Conservation (phyloP, 2,113 vertebrate genomes). For the Ovis canadensis region DNA sequence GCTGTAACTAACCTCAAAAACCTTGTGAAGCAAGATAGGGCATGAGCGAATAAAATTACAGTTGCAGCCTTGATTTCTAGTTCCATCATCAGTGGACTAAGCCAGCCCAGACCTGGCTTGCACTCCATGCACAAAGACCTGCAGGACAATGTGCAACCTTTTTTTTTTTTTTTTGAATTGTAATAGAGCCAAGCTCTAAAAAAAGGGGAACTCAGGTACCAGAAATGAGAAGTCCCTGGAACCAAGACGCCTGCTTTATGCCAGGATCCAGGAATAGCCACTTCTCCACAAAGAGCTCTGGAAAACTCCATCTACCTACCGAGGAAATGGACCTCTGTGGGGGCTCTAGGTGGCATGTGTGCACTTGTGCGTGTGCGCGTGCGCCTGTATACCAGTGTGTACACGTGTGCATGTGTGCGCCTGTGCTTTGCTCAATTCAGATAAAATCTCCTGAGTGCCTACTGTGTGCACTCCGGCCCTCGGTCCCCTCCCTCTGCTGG, state of each 20-base stretch:
- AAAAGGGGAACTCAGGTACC: background rate
- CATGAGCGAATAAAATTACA: background rate
- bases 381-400: background rate
- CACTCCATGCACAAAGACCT: background rate
- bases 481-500: background rate
- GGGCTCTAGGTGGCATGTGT: background rate
- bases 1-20: background rate
- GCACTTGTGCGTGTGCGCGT: fast-evolving
- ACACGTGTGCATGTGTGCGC: background rate
- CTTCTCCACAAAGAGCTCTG: background rate
- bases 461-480: too few species aligned
- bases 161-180: background rate
- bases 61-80: background rate
- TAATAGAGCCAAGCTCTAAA: background rate
- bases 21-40: background rate
- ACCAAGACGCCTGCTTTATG: background rate
- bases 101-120: slow-evolving; percentile 16
- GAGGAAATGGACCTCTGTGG: background rate
- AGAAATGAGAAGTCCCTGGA: background rate
- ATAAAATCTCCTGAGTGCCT: background rate
- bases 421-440: background rate
- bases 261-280: background rate
- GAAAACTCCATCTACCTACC: background rate
- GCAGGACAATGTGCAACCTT: background rate
- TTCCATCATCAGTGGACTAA: background rate